Conservation (phyloP, 2,113 vertebrate genomes). For the Pitta sordida region DNA sequence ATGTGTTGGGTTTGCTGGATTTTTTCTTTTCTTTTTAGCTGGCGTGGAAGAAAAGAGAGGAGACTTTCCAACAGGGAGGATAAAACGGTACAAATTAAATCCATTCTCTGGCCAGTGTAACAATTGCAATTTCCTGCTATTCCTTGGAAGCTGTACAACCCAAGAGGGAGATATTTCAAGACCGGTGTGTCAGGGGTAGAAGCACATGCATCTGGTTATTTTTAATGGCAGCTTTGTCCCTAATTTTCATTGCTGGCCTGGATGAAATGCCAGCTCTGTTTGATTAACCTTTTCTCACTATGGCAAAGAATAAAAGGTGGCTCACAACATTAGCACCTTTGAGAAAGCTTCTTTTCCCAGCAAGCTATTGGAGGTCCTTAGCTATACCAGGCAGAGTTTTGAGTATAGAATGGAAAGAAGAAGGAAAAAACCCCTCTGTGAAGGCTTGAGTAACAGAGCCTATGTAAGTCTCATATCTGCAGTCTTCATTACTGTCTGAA, state of each 20-base stretch:
- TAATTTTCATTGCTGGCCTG: slow-evolving; percentile 38
- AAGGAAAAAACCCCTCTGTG: background rate
- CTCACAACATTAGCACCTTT: background rate
- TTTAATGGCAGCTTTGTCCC: slow-evolving; percentile 60
- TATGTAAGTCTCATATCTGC: background rate
- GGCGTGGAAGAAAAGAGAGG: slow-evolving; percentile 24
- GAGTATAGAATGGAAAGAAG: background rate
- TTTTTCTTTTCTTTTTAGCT: slow-evolving; percentile 5
- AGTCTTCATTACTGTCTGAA: slow-evolving; percentile 51
- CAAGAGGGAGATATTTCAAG: slow-evolving; percentile 60
- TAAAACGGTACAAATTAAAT: slow-evolving; percentile 68
- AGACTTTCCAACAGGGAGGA: slow-evolving; percentile 59
- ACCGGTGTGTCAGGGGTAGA: slow-evolving; percentile 45
- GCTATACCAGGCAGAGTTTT: background rate
- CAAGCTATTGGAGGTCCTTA: background rate
- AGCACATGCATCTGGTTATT: slow-evolving; percentile 54
- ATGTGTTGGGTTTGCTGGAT: slow-evolving; percentile 7
- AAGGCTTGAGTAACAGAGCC: background rate
- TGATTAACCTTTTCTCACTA: slow-evolving; percentile 33
- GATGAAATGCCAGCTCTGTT: slow-evolving; percentile 36
- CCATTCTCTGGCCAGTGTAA: slow-evolving; percentile 62
- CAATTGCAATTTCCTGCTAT: slow-evolving; percentile 68
- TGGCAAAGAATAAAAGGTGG: background rate
- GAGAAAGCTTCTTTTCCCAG: background rate
- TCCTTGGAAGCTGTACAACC: slow-evolving; percentile 55